Evolutionary conservation across 2,113 vertebrate genomes (phyloP).

Genomic region (Triplophysa siluroides): DNA sequence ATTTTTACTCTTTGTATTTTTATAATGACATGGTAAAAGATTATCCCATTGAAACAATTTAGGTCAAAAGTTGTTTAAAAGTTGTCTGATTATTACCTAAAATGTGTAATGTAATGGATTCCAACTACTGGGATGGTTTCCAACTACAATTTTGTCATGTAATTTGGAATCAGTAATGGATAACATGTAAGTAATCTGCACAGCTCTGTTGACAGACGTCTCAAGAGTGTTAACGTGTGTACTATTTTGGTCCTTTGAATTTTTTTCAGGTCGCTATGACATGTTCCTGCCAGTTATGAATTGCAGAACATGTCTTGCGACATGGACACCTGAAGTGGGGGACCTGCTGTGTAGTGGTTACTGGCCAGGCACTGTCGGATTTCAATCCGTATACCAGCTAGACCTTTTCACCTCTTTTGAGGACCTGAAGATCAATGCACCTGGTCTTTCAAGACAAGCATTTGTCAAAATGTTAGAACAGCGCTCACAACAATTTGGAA

Average conservation of each 20-base stretch:
- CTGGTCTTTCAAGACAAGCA: slow-evolving; percentile 23
- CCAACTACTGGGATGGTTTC: too few relatives aligned
- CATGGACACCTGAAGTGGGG: slow-evolving; percentile 40
- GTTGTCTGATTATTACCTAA: too few relatives aligned
- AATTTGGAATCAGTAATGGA: too few relatives aligned
- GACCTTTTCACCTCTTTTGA: slow-evolving; percentile 36
- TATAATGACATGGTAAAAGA: too few relatives aligned
- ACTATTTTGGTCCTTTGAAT: background rate
- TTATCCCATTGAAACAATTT: too few relatives aligned
- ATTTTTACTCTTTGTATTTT: too few relatives aligned
- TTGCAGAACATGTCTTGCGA: slow-evolving; percentile 15
- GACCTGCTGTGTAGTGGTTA: slow-evolving; percentile 34
- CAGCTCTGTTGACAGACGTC: background rate
- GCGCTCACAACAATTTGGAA: background rate
- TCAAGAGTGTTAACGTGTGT: background rate
- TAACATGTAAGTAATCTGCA: too few relatives aligned
- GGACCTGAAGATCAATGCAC: slow-evolving; percentile 37
- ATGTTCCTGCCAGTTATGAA: slow-evolving; percentile 22
- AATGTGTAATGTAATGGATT: too few relatives aligned
- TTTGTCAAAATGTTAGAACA: slow-evolving; percentile 41
- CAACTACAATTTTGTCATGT: too few relatives aligned
- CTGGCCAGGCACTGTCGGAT: slow-evolving; percentile 45
- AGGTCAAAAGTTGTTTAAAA: too few relatives aligned
- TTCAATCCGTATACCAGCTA: slow-evolving; percentile 23
- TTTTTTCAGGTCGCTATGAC: slow-evolving; percentile 18